Percentiles rank a stretch among this genome's conserved stretches.
Conservation (phyloP, 1,140 invertebrate species). For the Dendrolimus kikuchii region DNA sequence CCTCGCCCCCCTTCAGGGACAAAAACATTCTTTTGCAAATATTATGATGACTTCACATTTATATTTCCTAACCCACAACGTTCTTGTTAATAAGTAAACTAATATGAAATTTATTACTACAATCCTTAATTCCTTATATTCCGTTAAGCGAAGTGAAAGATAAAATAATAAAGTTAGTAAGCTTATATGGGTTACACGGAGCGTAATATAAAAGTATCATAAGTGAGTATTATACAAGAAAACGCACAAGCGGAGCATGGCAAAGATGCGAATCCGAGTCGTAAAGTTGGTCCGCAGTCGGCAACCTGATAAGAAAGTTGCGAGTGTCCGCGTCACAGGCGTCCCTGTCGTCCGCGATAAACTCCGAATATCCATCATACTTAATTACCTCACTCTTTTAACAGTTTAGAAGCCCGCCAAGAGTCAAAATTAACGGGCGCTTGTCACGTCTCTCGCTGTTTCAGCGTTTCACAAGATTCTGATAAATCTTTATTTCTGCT, state of each 20-base stretch:
- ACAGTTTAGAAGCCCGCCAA: constrained; percentile 36
- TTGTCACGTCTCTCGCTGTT: constrained; percentile 33
- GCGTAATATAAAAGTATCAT: not conserved
- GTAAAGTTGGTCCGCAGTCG: constrained; percentile 19
- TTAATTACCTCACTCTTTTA: constrained; percentile 53
- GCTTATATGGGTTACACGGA: no score
- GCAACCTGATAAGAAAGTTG: constrained; percentile 39
- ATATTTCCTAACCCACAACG: no score
- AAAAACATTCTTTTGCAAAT: no score
- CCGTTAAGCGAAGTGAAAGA: no score
- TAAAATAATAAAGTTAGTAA: no score
- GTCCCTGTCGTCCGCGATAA: constrained; percentile 40
- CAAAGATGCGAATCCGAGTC: not conserved
- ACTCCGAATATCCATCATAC: constrained; percentile 58
- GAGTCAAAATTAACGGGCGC: constrained; percentile 35
- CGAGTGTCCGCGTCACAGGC: constrained; percentile 18
- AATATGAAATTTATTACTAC: no score
- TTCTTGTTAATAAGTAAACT: no score
- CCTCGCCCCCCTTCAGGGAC: no score
- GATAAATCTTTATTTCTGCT: constrained; percentile 23
- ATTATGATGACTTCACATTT: no score
- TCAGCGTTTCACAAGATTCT: constrained; percentile 24
- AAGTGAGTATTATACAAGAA: constrained; percentile 6
- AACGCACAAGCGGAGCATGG: constrained; percentile 7
- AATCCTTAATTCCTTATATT: no score